Evolutionary conservation across 2,113 vertebrate species (phyloP).

Genomic region (Diadophis punctatus): DNA sequence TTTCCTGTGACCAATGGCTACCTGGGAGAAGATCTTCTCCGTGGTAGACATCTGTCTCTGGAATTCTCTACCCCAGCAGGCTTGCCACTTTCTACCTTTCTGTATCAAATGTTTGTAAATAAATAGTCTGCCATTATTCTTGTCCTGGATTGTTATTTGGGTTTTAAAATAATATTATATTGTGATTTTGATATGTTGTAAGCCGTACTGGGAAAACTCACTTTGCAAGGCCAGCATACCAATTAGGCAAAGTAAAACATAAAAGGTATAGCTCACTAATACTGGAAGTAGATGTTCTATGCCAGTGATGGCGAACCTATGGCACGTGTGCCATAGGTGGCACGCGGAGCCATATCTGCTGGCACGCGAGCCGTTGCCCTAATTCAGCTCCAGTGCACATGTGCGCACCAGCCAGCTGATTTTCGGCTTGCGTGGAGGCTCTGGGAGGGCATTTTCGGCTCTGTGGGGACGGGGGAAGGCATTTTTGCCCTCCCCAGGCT

Average conservation of each 20-base stretch:
- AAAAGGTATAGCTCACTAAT: not conserved
- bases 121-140: not conserved
- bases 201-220: not conserved
- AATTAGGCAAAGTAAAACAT: not conserved
- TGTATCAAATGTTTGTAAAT: not conserved
- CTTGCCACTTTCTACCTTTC: not conserved
- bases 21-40: not conserved
- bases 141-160: not conserved
- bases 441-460: too few species aligned
- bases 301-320: too few species aligned
- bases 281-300: not conserved
- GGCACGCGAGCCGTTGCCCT: too few species aligned
- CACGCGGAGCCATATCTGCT: too few species aligned
- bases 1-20: not conserved
- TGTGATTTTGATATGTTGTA: not conserved
- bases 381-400: too few species aligned
- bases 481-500: too few species aligned
- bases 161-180: not conserved
- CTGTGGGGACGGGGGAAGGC: too few species aligned
- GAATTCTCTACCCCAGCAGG: not conserved
- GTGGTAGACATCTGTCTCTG: not conserved
- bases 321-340: too few species aligned
- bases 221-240: not conserved
- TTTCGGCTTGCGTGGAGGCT: too few species aligned
- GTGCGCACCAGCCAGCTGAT: too few species aligned